Conservation (phyloP, 2,888 invertebrate species). For the Chironomus riparius region DNA sequence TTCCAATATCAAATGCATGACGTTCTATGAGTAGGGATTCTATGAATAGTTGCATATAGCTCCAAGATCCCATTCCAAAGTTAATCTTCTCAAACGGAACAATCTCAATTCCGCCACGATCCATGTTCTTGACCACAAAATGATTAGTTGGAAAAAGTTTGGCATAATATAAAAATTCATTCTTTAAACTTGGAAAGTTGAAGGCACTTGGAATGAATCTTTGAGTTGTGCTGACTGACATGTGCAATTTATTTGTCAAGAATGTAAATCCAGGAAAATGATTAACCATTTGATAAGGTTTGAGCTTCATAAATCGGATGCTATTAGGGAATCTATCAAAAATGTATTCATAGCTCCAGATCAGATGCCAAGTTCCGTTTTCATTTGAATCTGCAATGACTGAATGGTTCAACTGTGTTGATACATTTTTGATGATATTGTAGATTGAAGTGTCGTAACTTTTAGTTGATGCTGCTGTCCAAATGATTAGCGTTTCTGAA, state of each 20-base stretch:
- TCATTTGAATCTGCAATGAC: neutral
- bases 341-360: neutral
- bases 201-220: conserved; percentile 14
- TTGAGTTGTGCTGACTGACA: neutral
- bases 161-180: conserved; percentile 16
- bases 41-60: neutral
- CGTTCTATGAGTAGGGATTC: neutral
- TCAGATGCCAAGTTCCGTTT: neutral
- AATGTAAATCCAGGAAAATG: neutral
- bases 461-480: neutral
- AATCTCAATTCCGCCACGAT: conserved; percentile 1
- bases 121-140: conserved; percentile 1
- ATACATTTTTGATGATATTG: neutral
- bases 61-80: neutral
- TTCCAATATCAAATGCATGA: conserved; percentile 17
- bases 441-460: neutral
- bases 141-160: neutral
- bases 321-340: neutral
- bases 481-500: neutral
- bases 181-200: conserved; percentile 9
- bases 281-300: conserved; percentile 7
- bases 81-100: neutral
- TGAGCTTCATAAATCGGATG: neutral
- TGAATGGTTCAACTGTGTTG: neutral
- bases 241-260: conserved; percentile 13